phyloP scores from a whole-genome alignment of 64 coral and sea anemone species.

The Acropora yongei region DNA sequence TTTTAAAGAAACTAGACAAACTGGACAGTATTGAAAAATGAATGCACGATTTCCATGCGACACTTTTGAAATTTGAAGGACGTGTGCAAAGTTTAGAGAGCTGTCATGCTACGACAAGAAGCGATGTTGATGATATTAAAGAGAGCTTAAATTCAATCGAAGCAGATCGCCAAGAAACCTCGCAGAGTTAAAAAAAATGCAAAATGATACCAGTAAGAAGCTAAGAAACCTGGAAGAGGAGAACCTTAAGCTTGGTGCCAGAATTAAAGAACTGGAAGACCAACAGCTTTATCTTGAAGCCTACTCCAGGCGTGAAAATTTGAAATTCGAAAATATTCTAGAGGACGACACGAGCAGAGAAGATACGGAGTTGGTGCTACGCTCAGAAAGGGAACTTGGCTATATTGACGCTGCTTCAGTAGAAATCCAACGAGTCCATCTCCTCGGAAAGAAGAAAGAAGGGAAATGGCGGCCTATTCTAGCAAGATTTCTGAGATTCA shows the following conservation, averaged over 20 bases:
- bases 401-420: background rate
- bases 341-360: too few species aligned
- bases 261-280: too few species aligned
- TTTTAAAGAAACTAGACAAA: background rate
- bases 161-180: background rate
- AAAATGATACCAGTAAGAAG: background rate
- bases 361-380: too few species aligned
- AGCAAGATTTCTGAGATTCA: constrained; percentile 40
- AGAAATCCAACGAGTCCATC: constrained; percentile 46
- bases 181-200: background rate
- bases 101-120: background rate
- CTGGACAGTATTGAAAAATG: background rate
- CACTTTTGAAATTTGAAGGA: background rate
- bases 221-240: too few species aligned
- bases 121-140: background rate
- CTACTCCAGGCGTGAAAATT: background rate
- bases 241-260: too few species aligned
- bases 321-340: background rate
- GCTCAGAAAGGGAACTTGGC: too few species aligned
- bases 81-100: too few species aligned
- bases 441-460: constrained; percentile 1
- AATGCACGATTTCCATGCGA: background rate
- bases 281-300: background rate
- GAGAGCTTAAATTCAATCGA: background rate
- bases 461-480: constrained; percentile 16